Evolutionary conservation across 53 echinoderm and acorn worm genomes (phyloP).

Genomic region (Holothuria leucospilota): DNA sequence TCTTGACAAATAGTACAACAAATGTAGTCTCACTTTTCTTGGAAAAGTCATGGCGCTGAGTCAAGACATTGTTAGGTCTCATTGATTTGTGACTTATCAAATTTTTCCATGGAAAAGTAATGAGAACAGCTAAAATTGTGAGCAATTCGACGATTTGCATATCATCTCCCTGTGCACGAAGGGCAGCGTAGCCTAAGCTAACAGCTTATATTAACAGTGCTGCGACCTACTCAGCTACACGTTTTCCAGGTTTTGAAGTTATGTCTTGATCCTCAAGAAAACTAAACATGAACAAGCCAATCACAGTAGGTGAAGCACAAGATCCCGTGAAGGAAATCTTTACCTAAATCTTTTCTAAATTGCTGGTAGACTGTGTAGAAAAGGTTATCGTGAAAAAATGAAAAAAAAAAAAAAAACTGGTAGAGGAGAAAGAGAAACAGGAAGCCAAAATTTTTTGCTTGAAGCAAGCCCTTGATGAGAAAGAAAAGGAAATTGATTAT

Average conservation of each 20-base stretch:
- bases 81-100: too few species aligned
- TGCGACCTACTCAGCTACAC: background rate
- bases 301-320: slow-evolving; percentile 7
- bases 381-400: background rate
- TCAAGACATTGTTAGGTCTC: too few species aligned
- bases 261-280: background rate
- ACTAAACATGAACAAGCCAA: background rate
- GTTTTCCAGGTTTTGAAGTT: background rate
- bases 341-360: slow-evolving; percentile 1
- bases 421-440: background rate
- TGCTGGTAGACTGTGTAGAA: background rate
- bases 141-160: too few species aligned
- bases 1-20: too few species aligned
- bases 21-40: too few species aligned
- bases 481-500: slow-evolving; percentile 8
- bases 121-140: too few species aligned
- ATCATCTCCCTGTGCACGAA: background rate
- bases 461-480: slow-evolving; percentile 2
- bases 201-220: background rate
- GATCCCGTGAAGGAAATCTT: slow-evolving; percentile 2
- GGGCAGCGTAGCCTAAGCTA: background rate
- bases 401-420: background rate
- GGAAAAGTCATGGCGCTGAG: too few species aligned
- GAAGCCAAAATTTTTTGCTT: background rate
- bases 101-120: too few species aligned